Percentiles rank a stretch among this genome's conserved stretches.
Evolutionary conservation across 2,113 vertebrate species (phyloP).

Genomic region (Excalfactoria chinensis): DNA sequence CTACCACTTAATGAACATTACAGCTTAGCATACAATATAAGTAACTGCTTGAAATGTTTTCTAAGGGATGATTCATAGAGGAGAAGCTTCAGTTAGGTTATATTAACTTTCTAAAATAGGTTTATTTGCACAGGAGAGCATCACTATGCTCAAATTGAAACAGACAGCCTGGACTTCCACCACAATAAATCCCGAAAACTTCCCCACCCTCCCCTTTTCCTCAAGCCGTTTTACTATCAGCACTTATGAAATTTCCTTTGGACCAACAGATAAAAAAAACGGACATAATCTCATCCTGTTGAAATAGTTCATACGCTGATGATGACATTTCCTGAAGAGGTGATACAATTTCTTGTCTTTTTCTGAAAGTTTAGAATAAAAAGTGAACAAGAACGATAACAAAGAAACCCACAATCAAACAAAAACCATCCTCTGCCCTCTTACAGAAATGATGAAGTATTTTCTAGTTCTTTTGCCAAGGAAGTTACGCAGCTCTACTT

Average conservation of each 20-base stretch:
- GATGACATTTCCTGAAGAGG: not conserved
- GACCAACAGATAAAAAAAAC: not conserved
- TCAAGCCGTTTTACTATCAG: not conserved
- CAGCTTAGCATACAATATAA: not conserved
- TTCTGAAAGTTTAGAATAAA: not conserved
- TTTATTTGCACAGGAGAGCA: not conserved
- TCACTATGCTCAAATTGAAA: not conserved
- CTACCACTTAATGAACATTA: not conserved
- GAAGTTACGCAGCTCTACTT: not conserved
- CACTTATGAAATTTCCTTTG: not conserved
- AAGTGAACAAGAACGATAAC: not conserved
- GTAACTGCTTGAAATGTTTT: not conserved
- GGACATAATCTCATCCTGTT: not conserved
- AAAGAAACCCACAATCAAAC: not conserved
- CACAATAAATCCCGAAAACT: not conserved
- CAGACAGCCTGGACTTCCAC: not conserved
- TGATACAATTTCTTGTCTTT: not conserved
- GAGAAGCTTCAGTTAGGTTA: not conserved
- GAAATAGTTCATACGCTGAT: not conserved
- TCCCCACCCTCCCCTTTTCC: not conserved
- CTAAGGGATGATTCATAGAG: not conserved
- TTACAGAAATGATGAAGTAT: not conserved
- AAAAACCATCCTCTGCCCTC: not conserved
- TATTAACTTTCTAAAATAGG: not conserved
- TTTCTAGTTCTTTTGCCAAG: not conserved